Conservation (phyloP, 2,113 vertebrate genomes). For the Hypocryptadius cinnamomeus region DNA sequence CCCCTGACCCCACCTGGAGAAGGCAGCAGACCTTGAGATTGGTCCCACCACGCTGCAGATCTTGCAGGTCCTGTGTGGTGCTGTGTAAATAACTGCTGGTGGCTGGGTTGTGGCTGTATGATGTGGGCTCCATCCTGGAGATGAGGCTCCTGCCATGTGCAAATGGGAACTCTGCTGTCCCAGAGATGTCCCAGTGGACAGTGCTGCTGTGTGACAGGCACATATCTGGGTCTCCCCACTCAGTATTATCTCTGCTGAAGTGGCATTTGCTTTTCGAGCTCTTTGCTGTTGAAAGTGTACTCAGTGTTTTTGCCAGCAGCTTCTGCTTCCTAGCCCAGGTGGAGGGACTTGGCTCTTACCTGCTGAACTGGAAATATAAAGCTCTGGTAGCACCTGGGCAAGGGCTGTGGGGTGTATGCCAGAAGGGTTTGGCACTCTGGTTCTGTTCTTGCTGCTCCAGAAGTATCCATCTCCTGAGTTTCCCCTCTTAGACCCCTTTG, state of each 20-base stretch:
- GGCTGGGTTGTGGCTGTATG: background rate
- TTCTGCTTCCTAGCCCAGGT: background rate
- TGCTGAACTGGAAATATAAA: background rate
- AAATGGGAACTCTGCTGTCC: background rate
- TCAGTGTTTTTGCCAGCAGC: background rate
- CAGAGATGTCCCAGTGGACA: background rate
- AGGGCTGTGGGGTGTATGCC: background rate
- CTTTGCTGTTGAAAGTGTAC: background rate
- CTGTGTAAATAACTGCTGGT: background rate
- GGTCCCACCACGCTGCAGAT: fast-evolving
- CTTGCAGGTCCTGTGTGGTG: background rate
- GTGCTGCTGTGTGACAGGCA: background rate
- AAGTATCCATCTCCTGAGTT: background rate
- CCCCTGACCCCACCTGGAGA: background rate
- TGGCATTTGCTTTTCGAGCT: background rate
- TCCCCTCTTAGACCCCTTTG: background rate
- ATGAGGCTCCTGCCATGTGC: background rate
- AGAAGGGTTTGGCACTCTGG: background rate
- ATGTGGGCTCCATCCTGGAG: background rate
- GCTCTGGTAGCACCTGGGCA: background rate
- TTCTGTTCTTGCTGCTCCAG: background rate
- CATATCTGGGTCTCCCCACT: background rate
- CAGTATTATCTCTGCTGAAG: background rate
- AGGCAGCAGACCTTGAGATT: background rate
- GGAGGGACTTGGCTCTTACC: background rate